Evolutionary conservation across 2,888 invertebrate genomes (phyloP).

Genomic region (Halictus ligatus): DNA sequence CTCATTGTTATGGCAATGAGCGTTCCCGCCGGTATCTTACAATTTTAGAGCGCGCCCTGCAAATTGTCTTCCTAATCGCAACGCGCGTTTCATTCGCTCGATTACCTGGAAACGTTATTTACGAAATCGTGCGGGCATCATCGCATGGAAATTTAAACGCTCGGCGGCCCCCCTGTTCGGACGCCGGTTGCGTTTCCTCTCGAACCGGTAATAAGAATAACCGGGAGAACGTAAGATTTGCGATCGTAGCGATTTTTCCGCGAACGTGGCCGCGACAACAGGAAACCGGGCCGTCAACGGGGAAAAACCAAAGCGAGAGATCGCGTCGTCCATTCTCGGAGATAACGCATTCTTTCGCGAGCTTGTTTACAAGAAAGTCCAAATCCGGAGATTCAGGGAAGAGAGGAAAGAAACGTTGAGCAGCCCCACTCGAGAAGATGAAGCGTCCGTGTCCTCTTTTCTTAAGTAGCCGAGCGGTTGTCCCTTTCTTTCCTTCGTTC

Average conservation of each 20-base stretch:
- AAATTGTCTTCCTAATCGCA: conserved; percentile 69
- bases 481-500: conserved; percentile 23
- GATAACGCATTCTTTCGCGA: conserved; percentile 67
- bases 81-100: conserved; percentile 56
- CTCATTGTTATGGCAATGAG: conserved; percentile 70
- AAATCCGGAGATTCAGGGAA: conserved; percentile 61
- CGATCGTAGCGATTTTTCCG: background rate
- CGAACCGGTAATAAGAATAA: background rate
- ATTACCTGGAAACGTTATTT: conserved; percentile 67
- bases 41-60: conserved; percentile 62
- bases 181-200: background rate
- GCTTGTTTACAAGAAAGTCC: conserved; percentile 77
- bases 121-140: conserved; percentile 56
- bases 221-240: background rate
- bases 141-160: conserved; percentile 33
- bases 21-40: conserved; percentile 65
- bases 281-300: conserved; percentile 40
- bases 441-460: conserved; percentile 72
- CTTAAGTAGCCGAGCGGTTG: conserved; percentile 39
- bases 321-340: conserved; percentile 61
- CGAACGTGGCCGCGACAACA: background rate
- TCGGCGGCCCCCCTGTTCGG: background rate
- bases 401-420: conserved; percentile 78
- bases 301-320: conserved; percentile 41
- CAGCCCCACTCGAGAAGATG: conserved; percentile 81